Conservation (phyloP, 2,888 invertebrate species). For the Volucella inanis region DNA sequence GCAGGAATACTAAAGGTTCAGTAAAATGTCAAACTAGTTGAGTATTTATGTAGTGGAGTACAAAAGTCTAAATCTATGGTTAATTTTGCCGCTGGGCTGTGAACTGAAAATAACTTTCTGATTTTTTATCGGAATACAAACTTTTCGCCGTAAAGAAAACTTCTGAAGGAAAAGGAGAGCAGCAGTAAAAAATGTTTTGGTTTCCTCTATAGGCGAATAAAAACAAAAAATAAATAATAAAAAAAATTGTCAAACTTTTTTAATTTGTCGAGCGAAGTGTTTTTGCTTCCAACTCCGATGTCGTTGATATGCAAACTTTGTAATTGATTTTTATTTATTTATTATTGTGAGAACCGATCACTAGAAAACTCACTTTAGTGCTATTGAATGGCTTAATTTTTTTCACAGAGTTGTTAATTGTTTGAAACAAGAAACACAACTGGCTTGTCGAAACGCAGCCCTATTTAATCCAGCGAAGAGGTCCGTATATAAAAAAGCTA, state of each 20-base stretch:
- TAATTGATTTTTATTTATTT: constrained; percentile 70
- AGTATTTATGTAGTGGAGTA: constrained; percentile 66
- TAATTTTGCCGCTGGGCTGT: constrained; percentile 67
- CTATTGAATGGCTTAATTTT: constrained; percentile 39
- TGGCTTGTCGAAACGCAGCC: constrained; percentile 2
- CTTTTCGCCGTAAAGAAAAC: constrained; percentile 61
- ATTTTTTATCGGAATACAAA: constrained; percentile 60
- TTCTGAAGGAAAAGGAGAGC: constrained; percentile 44
- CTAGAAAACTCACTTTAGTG: constrained; percentile 38
- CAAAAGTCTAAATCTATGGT: constrained; percentile 73
- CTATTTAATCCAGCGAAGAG: no score
- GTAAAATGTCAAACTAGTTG: constrained; percentile 64
- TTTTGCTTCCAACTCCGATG: constrained; percentile 57
- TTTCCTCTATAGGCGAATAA: constrained; percentile 49
- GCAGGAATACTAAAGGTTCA: constrained; percentile 53
- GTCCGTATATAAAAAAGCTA: no score
- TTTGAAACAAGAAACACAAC: constrained; percentile 21
- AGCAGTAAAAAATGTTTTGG: constrained; percentile 62
- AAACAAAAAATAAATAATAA: constrained; percentile 14
- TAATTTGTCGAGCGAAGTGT: constrained; percentile 69
- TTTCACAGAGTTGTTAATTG: constrained; percentile 43
- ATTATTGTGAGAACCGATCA: constrained; percentile 55
- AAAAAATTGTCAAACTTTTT: constrained; percentile 67
- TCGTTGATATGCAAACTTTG: constrained; percentile 69
- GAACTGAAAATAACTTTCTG: constrained; percentile 63